Percentiles rank a stretch among this genome's conserved stretches.
Conservation (phyloP, 2,113 vertebrate genomes). For the Toxotes chatareus region DNA sequence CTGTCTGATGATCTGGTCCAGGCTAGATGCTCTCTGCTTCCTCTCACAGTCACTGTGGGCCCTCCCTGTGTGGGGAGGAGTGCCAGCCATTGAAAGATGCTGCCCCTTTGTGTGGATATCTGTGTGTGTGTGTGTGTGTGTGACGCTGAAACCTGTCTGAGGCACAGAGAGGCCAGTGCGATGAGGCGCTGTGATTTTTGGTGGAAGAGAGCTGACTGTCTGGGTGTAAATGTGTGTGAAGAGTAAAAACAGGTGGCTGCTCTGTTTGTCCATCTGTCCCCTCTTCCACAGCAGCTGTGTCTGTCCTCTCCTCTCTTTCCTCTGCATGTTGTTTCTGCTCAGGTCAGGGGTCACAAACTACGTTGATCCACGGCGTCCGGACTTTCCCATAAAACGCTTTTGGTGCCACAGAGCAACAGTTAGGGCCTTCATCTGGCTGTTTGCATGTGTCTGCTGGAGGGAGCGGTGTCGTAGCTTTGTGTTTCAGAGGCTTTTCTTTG, state of each 20-base stretch:
- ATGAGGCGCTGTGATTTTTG: neutral
- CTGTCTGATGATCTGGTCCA: constrained; percentile 36
- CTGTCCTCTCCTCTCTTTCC: constrained; percentile 8
- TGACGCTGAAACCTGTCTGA: neutral
- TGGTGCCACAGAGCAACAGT: neutral
- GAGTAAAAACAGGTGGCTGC: constrained; percentile 57
- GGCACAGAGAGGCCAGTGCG: neutral
- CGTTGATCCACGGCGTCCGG: neutral
- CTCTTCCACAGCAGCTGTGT: constrained; percentile 50
- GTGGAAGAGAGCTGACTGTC: neutral
- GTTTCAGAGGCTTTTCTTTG: neutral
- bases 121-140: neutral
- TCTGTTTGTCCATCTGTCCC: constrained; percentile 66
- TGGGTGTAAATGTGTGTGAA: constrained; percentile 19
- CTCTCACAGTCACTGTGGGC: constrained; percentile 10
- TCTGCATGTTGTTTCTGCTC: constrained; percentile 21
- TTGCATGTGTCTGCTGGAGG: neutral
- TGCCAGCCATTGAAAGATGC: constrained; percentile 31
- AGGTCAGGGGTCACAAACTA: constrained; percentile 33
- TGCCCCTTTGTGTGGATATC: neutral
- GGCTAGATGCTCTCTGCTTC: constrained; percentile 38
- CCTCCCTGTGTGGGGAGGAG: constrained; percentile 6
- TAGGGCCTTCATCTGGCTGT: neutral
- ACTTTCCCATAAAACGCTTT: neutral
- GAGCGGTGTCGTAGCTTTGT: neutral